Conservation (phyloP, 1,140 invertebrate genomes). For the Ceratoteleas bidentatus region DNA sequence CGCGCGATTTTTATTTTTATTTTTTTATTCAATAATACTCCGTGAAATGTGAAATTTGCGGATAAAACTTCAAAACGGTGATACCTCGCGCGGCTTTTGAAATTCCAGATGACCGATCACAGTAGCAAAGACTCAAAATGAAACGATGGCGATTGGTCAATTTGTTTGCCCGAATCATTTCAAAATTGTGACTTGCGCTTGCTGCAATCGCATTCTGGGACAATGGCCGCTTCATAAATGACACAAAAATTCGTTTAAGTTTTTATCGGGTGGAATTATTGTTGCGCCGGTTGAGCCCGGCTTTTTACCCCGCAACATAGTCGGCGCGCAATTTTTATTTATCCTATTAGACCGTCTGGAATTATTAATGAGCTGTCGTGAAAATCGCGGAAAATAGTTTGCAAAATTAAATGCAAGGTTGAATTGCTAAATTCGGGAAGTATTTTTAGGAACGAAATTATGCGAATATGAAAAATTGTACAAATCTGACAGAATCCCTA, state of each 20-base stretch:
- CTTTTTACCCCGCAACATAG: slow-evolving; percentile 26
- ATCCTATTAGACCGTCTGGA: not conserved
- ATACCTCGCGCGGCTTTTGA: slow-evolving; percentile 62
- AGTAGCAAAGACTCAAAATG: slow-evolving; percentile 65
- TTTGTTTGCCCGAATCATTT: slow-evolving; percentile 61
- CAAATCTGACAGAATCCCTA: too few species aligned
- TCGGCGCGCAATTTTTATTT: slow-evolving; percentile 15
- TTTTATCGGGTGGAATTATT: slow-evolving; percentile 37
- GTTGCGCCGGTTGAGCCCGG: slow-evolving; percentile 38
- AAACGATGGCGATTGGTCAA: slow-evolving; percentile 63
- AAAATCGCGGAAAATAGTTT: too few species aligned
- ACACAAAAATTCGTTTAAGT: slow-evolving; percentile 54
- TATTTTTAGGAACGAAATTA: too few species aligned
- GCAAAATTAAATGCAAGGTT: too few species aligned
- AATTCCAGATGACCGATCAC: slow-evolving; percentile 67
- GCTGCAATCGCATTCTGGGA: slow-evolving; percentile 55
- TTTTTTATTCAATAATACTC: slow-evolving; percentile 63
- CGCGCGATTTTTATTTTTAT: slow-evolving; percentile 40
- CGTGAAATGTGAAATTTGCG: slow-evolving; percentile 63
- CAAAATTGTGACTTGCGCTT: slow-evolving; percentile 53
- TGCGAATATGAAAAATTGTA: too few species aligned
- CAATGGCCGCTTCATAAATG: slow-evolving; percentile 54
- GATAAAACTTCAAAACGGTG: slow-evolving; percentile 62
- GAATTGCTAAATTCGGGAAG: too few species aligned
- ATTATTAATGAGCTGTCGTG: too few species aligned